Base-by-base conservation (phyloP, 2,888 invertebrate genomes). In the Dendrolimus pini region DNA sequence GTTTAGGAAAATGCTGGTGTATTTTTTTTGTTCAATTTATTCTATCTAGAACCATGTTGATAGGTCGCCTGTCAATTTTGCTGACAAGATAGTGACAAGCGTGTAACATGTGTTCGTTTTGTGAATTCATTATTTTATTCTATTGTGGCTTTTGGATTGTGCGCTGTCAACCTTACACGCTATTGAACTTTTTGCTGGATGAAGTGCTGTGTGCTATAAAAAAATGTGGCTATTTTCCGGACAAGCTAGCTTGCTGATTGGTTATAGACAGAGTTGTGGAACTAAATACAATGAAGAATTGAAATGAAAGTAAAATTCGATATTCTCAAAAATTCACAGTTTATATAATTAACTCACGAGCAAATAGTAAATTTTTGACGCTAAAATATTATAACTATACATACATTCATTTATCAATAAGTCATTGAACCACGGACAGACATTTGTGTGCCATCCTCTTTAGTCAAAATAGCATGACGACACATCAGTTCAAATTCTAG, bases 401-500 rank as follows among this genome's bases (percentile, higher is more conserved):
- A 30, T 30, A 30, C 30, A 30, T 30, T 30, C 3, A 30, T 30
- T 30, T 30, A 30, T 30, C 30, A 41, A 55, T n/a, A 12, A 13
- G n/a, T 9, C 12, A n/a, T 30, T 6, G 30, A 30, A 30, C 30
- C 30, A 3, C 30, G 30, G 6, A 30, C 30, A 10, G 72, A 71
- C 6, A 66, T 60, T 56, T 70, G 62, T 3, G 65, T 65, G 0
- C 53, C 57, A 54, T 67, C 66, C 7, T 79, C 78, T 65, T 60
- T 75, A 0, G 66, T 70, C 54, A 86, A 62, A 61, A 87, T 76
- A 0, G 85, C 76, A 65, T 84, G 69, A 60, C 85, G 67, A 59
- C 85, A 87, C 86, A 84, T 85, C 0, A 84, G 54, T 61, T 88
- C 86, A 62, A 80, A 87, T 58, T 88, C 88, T 1, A 88, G 59